Percentiles rank a stretch among this genome's conserved stretches.
These are phyloP conservation scores for Apostichopus parvimensis DNA, from an alignment of 35 echinoderm and acorn worm species.

Conservation along the genomic window DNA sequence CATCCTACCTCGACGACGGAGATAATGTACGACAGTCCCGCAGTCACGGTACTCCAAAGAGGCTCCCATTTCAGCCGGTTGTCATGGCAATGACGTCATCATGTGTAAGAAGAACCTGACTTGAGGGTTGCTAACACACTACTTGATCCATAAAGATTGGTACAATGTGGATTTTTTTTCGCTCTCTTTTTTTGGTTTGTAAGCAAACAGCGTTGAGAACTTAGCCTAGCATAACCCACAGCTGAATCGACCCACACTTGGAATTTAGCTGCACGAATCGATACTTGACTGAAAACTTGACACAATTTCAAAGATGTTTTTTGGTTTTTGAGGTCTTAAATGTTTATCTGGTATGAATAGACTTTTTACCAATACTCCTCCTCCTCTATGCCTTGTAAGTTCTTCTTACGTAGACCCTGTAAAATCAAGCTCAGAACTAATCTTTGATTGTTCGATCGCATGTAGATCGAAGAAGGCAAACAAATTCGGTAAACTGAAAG, in stretches of 20 bases:
- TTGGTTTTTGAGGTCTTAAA: neutral
- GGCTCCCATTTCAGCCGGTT: constrained; percentile 17
- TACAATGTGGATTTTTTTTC: neutral
- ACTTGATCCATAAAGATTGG: constrained; percentile 34
- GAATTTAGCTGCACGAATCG: constrained; percentile 6
- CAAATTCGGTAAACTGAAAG: no score
- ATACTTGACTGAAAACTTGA: constrained; percentile 18
- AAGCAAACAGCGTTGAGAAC: neutral
- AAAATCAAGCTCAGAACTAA: no score
- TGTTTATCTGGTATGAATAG: neutral
- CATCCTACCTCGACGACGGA: neutral
- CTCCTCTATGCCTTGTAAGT: no score
- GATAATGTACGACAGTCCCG: neutral
- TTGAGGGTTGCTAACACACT: constrained; percentile 22
- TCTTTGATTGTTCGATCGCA: no score
- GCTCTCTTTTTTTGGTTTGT: neutral
- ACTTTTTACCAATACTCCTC: no score
- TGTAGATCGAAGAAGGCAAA: no score
- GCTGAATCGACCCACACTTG: constrained; percentile 33
- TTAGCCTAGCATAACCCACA: constrained; percentile 1
- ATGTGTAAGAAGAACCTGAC: constrained; percentile 44
- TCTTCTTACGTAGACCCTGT: no score
- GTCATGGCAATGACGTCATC: constrained; percentile 49
- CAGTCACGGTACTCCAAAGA: constrained; percentile 29
- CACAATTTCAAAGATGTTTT: constrained; percentile 19